These are phyloP conservation scores for Hypomecis atomaria DNA, from an alignment of 2,888 invertebrate species.

Conservation along the genomic window DNA sequence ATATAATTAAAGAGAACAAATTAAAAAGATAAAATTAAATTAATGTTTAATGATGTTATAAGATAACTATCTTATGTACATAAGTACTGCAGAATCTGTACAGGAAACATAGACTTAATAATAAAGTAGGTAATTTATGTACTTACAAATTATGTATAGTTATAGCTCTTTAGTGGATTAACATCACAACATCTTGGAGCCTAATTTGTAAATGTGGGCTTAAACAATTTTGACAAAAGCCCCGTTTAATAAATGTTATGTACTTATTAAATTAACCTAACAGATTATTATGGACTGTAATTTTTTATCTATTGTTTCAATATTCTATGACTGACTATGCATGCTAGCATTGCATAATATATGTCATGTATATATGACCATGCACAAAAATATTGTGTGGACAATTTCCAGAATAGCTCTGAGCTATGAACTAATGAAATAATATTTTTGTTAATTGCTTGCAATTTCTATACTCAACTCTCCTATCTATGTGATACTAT, in stretches of 20 bases:
- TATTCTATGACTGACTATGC: constrained; percentile 11
- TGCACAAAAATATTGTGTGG: background rate
- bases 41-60: constrained; percentile 31
- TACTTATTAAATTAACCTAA: constrained; percentile 8
- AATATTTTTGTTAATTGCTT: constrained; percentile 28
- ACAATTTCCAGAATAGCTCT: constrained; percentile 8
- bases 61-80: constrained; percentile 35
- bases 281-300: background rate
- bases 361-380: background rate
- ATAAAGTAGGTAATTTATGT: constrained; percentile 32
- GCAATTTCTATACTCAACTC: constrained; percentile 34
- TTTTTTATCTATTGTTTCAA: background rate
- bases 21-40: constrained; percentile 17
- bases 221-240: constrained; percentile 6
- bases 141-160: constrained; percentile 31
- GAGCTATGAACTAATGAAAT: constrained; percentile 3
- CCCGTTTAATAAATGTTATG: constrained; percentile 14
- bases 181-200: constrained; percentile 29
- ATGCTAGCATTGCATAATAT: background rate
- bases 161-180: constrained; percentile 23
- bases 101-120: constrained; percentile 36
- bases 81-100: constrained; percentile 37
- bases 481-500: constrained; percentile 42
- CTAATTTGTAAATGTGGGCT: constrained; percentile 28
- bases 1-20: constrained; percentile 28